Base-by-base conservation (phyloP, 2,888 invertebrate species). In the Hydraecia micacea region DNA sequence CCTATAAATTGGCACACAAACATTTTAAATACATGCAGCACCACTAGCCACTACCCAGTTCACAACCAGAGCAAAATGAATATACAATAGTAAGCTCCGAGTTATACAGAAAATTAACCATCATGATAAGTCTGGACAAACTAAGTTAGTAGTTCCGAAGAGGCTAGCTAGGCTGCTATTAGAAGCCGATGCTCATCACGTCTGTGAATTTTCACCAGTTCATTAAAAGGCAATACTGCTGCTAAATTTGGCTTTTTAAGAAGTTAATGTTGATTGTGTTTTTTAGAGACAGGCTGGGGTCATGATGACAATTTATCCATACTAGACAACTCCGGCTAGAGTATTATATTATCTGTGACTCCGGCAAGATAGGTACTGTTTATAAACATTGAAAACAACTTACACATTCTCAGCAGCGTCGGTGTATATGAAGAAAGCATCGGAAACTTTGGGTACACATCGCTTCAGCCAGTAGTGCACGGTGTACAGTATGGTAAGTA, bases 371-470 rank as follows among this genome's bases (percentile, higher is more conserved):
- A 49, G 32, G 25, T 69, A 49, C 49, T 69, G 15, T 55, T 58
- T n/a, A 21, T 39, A n/a, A 60, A n/a, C 46, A 60, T 25, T 46
- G 6, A 74, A 62, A 70, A 67, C 6, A 65, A 89, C 94, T 85
- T 75, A 96, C 96, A 92, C 88, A 86, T 96, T 97, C 85, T 96
- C 96, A 75, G 93, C 91, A 68, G 94, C 92, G n/a, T 95, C 93
- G 1, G 93, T 93, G 85, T 95, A 96, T 15, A 96, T 90, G 88
- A 97, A 97, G 89, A 96, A 97, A 0, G 96, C 96, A 11, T 95
- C 93, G 0, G 96, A 96, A 2, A 96, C 96, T 82, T 91, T 92
- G 28, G 96, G 96, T 71, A 97, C 94, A 83, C 96, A 96, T 86
- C 95, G 91, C 80, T 92, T 93, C 18, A 96, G 91, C 96, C 96